Evolutionary conservation across 2,113 vertebrate genomes (phyloP).

Genomic region (Oncorhynchus mykiss): DNA sequence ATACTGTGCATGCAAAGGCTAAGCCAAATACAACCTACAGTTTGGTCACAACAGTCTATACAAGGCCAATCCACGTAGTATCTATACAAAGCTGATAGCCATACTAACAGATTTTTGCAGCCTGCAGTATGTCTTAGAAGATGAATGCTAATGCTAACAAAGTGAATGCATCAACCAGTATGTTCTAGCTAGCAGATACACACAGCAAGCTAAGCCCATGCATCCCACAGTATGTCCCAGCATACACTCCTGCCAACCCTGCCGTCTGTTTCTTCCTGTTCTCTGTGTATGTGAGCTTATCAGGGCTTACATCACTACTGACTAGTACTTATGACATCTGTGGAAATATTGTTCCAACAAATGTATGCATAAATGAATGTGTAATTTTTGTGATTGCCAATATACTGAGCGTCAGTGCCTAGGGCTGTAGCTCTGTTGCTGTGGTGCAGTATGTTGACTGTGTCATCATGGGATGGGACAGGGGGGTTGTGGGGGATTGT

Average conservation of each 20-base stretch:
- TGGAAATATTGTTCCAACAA: conserved; percentile 6
- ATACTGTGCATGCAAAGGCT: no score
- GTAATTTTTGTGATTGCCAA: conserved; percentile 2
- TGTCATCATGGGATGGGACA: not conserved
- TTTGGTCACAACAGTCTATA: no score
- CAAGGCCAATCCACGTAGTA: no score
- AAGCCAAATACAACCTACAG: not conserved
- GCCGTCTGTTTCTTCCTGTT: not conserved
- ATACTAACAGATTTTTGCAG: not conserved
- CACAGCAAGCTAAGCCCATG: not conserved
- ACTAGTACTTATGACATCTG: conserved; percentile 3
- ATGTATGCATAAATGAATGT: conserved; percentile 4
- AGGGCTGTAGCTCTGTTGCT: not conserved
- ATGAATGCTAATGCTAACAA: not conserved
- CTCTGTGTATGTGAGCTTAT: conserved; percentile 2
- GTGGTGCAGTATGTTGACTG: conserved; percentile 1
- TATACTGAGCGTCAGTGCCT: not conserved
- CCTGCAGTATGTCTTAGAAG: not conserved
- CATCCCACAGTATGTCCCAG: conserved; percentile 1
- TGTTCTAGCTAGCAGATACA: not conserved
- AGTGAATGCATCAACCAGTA: not conserved
- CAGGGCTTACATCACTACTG: conserved; percentile 8
- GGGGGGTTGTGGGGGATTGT: not conserved
- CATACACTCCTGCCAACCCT: not conserved
- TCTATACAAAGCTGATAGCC: no score